Evolutionary conservation across 2,888 invertebrate genomes (phyloP).

Genomic region (Sthenelais limicola): DNA sequence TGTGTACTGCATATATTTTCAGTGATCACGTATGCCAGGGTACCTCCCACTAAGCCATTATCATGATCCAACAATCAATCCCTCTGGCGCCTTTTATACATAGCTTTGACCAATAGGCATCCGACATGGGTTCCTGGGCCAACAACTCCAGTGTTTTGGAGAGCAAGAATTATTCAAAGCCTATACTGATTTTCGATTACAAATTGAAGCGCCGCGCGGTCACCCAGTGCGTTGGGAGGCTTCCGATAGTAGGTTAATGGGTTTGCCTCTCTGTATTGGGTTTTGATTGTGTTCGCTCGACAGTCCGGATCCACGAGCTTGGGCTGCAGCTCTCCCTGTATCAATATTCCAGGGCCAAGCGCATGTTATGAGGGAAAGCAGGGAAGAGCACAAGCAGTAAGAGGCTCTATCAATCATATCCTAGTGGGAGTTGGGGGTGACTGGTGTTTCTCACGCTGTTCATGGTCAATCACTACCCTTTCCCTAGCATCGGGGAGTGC

Average conservation of each 20-base stretch:
- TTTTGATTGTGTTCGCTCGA: slow-evolving; percentile 35
- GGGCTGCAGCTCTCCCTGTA: slow-evolving; percentile 1
- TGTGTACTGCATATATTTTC: too few species aligned
- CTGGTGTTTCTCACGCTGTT: slow-evolving; percentile 38
- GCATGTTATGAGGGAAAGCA: neutral
- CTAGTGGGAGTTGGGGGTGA: slow-evolving; percentile 14
- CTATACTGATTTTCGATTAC: too few species aligned
- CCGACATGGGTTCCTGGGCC: too few species aligned
- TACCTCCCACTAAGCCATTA: too few species aligned
- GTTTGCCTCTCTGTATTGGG: neutral
- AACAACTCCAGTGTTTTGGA: too few species aligned
- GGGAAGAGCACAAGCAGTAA: slow-evolving; percentile 9
- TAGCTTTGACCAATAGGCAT: too few species aligned
- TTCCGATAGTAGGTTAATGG: slow-evolving; percentile 33
- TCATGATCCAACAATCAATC: too few species aligned
- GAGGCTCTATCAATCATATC: slow-evolving; percentile 20
- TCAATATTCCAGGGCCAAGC: slow-evolving; percentile 24
- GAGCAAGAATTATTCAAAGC: too few species aligned
- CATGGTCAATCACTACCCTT: slow-evolving; percentile 22
- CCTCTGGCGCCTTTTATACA: too few species aligned
- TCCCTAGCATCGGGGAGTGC: neutral
- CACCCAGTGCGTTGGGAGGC: too few species aligned
- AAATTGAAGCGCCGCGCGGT: too few species aligned
- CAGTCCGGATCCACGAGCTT: slow-evolving; percentile 21
- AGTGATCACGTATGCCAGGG: too few species aligned